Conservation (phyloP, 2,113 vertebrate species). For the Tragulus kanchil region DNA sequence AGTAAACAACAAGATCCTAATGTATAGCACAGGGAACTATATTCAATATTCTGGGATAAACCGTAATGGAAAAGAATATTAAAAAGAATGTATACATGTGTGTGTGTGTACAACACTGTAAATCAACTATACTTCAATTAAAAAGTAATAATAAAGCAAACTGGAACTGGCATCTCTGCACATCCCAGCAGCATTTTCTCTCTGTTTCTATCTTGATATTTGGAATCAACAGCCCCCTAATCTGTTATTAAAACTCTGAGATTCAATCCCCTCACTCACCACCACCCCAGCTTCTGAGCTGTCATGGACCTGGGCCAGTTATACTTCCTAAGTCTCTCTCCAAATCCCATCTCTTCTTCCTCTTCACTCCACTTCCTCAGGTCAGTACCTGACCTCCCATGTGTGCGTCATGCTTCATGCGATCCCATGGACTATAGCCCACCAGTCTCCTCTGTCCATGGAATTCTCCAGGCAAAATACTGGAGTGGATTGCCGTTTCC, state of each 20-base stretch:
- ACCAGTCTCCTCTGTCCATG: not conserved
- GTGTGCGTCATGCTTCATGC: fast-evolving
- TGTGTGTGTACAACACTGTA: not conserved
- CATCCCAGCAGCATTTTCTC: no score
- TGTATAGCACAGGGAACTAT: not conserved
- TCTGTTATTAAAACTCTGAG: not conserved
- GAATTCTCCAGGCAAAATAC: not conserved
- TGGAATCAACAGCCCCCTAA: not conserved
- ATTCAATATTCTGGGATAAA: not conserved
- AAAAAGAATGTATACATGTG: not conserved
- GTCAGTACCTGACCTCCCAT: not conserved
- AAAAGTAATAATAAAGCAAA: not conserved
- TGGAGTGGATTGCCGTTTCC: not conserved
- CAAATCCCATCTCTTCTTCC: not conserved
- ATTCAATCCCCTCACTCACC: not conserved
- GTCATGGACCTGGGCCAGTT: not conserved
- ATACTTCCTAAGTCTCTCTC: not conserved
- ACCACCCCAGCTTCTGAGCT: not conserved
- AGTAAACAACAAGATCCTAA: not conserved
- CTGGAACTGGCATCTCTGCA: not conserved
- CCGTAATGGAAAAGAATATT: not conserved
- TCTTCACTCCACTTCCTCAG: not conserved
- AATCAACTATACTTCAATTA: not conserved
- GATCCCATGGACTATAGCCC: not conserved
- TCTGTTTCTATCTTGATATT: not conserved